A percentile compares a stretch with the other conserved stretches of the same genome.
These are phyloP conservation scores for Pseudanteris insignis DNA, from an alignment of 2,888 invertebrate genomes.

Conservation along the genomic window DNA sequence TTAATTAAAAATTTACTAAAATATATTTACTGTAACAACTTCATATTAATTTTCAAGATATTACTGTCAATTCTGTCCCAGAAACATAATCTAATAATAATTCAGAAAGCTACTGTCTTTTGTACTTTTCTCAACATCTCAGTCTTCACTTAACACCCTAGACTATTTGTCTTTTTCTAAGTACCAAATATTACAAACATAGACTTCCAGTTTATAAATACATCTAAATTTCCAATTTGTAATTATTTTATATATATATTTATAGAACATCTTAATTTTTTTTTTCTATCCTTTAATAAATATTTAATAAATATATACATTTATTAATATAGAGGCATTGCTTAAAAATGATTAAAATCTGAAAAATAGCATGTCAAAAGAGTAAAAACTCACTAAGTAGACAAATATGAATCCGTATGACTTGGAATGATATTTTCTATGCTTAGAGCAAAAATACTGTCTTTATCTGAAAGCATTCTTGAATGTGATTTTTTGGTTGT, in stretches of 20 bases:
- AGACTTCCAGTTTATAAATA: slow-evolving; percentile 16
- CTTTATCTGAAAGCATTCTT: slow-evolving; percentile 95
- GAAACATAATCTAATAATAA: too few species aligned
- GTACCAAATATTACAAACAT: slow-evolving; percentile 12
- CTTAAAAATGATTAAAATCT: too few species aligned
- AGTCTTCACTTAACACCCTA: slow-evolving; percentile 8
- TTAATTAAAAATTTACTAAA: too few species aligned
- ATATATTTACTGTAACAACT: not conserved
- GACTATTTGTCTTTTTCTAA: slow-evolving; percentile 10
- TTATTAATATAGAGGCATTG: too few species aligned
- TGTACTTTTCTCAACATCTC: too few species aligned
- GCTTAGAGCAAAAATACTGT: slow-evolving; percentile 92
- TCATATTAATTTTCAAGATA: not conserved
- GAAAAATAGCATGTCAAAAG: too few species aligned
- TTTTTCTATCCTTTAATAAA: too few species aligned
- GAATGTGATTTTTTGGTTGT: slow-evolving; percentile 97
- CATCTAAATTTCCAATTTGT: not conserved
- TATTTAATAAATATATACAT: too few species aligned
- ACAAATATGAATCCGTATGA: slow-evolving; percentile 84
- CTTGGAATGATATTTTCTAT: slow-evolving; percentile 95
- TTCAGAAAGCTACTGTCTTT: too few species aligned
- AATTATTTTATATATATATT: not conserved
- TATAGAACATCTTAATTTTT: not conserved
- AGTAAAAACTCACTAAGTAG: slow-evolving; percentile 90
- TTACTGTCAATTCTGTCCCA: too few species aligned